Evolutionary conservation across 1,140 invertebrate species (phyloP), one percentile per base, ranked within the genome.

Genomic region (Kradibia gibbosae): DNA sequence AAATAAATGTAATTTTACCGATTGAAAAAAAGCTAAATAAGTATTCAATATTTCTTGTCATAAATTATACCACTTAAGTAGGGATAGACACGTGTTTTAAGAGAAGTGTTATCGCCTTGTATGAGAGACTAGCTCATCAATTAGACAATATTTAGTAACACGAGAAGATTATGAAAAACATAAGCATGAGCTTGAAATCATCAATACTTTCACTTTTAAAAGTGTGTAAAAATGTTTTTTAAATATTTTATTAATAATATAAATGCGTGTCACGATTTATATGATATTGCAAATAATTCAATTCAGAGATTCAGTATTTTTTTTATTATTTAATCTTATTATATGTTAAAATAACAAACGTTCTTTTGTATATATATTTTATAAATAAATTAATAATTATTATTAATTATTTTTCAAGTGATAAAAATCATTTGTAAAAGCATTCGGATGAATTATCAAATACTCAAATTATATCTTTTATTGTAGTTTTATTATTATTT

Each of bases 41-140:
- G 71, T 13, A 73, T 73, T 7, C 53, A 73, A 15, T 48, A 15
- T 71, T 50, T 73, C 71, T 28, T 45, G 42, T 53, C 45, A 34
- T 73, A 48, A 31, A 73, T 42, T 73, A 73, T 53, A 22, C 45
- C 25, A 73, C 25, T 73, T 73, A 42, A n/a, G 1, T 22, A 31
- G 53, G 11, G 53, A 2, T 31, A 50, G 45, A 53, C 3, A 20
- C n/a, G 3, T 31, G 42, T 73, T 70, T n/a, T 15, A 42, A 25
- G 22, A 42, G 34, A 45, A 70, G 22, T 70, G 39, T 70, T 70
- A 67, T 67, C 17, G 62, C 34, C 5, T 67, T 34, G 36, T 67
- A 42, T n/a, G 36, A 25, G 15, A 70, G n/a, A 70, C n/a, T 70
- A 3, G 1, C 20, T 5, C 31, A 39, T 39, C 22, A 67, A 67